A percentile compares a stretch with the other conserved stretches of the same genome.
These are phyloP conservation scores for Garrulus glandarius DNA, from an alignment of 2,797 vertebrate species.

Conservation along the genomic window DNA sequence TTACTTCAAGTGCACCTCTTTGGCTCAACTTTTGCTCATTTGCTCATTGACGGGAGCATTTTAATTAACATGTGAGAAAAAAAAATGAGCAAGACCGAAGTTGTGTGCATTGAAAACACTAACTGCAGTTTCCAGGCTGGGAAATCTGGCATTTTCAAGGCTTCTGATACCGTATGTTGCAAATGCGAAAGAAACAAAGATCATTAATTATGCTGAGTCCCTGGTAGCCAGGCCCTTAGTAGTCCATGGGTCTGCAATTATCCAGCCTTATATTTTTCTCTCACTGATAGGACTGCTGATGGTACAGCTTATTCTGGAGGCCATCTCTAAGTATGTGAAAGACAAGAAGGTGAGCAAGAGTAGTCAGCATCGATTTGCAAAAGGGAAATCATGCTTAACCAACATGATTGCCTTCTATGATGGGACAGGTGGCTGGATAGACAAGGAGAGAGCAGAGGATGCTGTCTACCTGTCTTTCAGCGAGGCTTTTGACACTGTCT, in stretches of 20 bases:
- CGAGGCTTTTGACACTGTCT: not conserved
- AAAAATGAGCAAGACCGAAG: slow-evolving; percentile 30
- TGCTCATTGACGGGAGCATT: not conserved
- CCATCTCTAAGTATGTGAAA: not conserved
- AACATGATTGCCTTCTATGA: not conserved
- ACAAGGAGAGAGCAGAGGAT: not conserved
- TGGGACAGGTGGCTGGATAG: not conserved
- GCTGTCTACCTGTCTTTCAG: not conserved
- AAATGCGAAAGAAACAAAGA: not conserved
- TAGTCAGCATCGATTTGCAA: not conserved
- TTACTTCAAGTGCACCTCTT: not conserved
- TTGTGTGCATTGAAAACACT: not conserved
- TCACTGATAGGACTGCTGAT: not conserved
- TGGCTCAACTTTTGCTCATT: not conserved
- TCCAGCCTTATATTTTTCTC: not conserved
- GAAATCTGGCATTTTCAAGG: not conserved
- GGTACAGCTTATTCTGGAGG: not conserved
- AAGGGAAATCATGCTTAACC: not conserved
- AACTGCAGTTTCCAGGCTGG: not conserved
- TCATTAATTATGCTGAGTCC: not conserved
- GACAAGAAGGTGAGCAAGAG: not conserved
- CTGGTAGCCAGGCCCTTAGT: not conserved
- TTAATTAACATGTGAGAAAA: not conserved
- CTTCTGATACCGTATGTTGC: not conserved
- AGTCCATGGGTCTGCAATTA: not conserved